Percentiles rank a stretch among this genome's conserved stretches.
Evolutionary conservation across 2,113 vertebrate genomes (phyloP).

Genomic region (Agapornis roseicollis): DNA sequence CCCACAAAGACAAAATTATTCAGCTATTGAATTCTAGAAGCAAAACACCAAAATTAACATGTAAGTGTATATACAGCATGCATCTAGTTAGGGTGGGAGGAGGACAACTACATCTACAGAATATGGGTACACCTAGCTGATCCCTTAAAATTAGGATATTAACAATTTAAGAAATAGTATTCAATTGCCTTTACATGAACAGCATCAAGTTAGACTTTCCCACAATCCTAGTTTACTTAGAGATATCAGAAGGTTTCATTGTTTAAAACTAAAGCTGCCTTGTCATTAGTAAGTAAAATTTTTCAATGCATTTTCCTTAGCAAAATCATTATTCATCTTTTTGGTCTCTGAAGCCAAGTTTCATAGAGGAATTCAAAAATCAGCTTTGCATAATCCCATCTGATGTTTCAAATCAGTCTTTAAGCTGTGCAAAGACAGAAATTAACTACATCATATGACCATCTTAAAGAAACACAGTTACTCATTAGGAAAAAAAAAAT

Average conservation of each 20-base stretch:
- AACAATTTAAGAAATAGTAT: not conserved
- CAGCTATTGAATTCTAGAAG: not conserved
- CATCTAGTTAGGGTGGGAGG: not conserved
- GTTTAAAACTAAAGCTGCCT: not conserved
- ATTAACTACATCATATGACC: not conserved
- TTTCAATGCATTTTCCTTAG: not conserved
- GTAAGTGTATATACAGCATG: accelerated
- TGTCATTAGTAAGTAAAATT: not conserved
- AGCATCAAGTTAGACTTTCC: not conserved
- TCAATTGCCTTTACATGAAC: not conserved
- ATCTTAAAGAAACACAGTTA: not conserved
- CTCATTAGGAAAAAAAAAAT: not conserved
- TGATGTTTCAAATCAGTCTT: not conserved
- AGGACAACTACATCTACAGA: not conserved
- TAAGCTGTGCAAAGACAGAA: not conserved
- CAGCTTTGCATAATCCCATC: not conserved
- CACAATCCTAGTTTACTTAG: not conserved
- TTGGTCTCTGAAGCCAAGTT: not conserved
- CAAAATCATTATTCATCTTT: not conserved
- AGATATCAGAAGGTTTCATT: not conserved
- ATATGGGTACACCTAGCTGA: not conserved
- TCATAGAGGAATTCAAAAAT: not conserved
- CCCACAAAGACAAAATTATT: not conserved
- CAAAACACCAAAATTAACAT: not conserved
- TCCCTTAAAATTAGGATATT: not conserved